Evolutionary conservation across 1,140 invertebrate species (phyloP).

Genomic region (Subanguina moxae): DNA sequence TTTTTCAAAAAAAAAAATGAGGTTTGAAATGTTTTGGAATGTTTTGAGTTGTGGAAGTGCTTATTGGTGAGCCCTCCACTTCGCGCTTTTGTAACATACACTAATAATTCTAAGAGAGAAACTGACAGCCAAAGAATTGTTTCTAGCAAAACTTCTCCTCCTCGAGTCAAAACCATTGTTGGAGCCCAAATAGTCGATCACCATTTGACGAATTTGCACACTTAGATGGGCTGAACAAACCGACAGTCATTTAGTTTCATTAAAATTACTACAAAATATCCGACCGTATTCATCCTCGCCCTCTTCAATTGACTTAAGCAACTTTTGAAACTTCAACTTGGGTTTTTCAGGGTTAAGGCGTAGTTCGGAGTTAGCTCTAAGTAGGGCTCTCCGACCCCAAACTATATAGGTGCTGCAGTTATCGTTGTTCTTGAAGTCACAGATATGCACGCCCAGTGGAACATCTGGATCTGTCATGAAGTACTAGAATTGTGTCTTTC

Average conservation of each 20-base stretch:
- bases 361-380: constrained; percentile 30
- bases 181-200: constrained; percentile 18
- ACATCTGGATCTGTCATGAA: constrained; percentile 35
- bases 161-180: constrained; percentile 29
- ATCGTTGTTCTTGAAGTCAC: constrained; percentile 30
- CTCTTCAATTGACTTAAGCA: constrained; percentile 25
- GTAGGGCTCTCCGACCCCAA: constrained; percentile 20
- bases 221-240: constrained; percentile 27
- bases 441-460: constrained; percentile 28
- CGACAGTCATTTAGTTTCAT: background rate
- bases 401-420: constrained; percentile 25
- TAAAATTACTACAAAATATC: background rate
- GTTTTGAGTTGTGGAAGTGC: no score
- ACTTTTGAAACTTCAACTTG: constrained; percentile 25
- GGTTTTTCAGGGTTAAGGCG: constrained; percentile 24
- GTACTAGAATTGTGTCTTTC: constrained; percentile 16
- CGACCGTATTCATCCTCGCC: constrained; percentile 25
- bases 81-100: constrained; percentile 1
- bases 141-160: constrained; percentile 36
- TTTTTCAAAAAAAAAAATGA: no score
- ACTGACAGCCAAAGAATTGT: constrained; percentile 25
- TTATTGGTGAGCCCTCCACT: background rate
- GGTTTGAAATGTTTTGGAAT: no score
- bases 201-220: constrained; percentile 16
- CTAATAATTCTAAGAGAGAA: no score